Conservation (phyloP, 2,797 vertebrate species). For the Prionace glauca region DNA sequence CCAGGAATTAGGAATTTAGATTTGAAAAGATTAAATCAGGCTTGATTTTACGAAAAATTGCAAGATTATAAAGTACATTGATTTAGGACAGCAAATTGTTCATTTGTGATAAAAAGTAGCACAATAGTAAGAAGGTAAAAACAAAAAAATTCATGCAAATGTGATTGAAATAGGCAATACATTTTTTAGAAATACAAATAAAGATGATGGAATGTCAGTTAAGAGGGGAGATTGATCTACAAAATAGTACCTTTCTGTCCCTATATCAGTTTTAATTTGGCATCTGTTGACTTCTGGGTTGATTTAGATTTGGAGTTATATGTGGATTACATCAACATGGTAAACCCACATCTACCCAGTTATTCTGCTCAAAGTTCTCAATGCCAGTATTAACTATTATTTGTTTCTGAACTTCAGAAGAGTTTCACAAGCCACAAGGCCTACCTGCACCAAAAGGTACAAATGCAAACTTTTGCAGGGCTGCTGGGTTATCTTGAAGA, state of each 20-base stretch:
- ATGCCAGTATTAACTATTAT: neutral
- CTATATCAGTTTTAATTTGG: neutral
- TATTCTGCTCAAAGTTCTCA: neutral
- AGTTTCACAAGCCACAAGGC: constrained; percentile 42
- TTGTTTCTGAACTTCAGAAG: neutral
- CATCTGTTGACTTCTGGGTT: neutral
- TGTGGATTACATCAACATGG: neutral
- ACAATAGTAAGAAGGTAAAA: neutral
- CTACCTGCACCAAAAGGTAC: constrained; percentile 92
- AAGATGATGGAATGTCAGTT: neutral
- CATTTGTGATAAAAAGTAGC: neutral
- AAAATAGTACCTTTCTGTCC: neutral
- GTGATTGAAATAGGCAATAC: neutral
- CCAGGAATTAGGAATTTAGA: neutral
- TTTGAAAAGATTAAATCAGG: neutral
- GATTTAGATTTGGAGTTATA: neutral
- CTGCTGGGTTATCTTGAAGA: constrained; percentile 74
- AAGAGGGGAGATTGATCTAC: neutral
- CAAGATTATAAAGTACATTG: neutral
- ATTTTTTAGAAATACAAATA: neutral
- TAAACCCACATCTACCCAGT: neutral
- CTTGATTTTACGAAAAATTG: neutral
- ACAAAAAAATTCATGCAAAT: neutral
- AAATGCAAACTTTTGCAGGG: constrained; percentile 84
- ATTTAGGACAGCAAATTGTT: neutral